These are phyloP conservation scores for Luidia sarsii DNA, from an alignment of 53 echinoderm and acorn worm genomes.

Conservation along the genomic window DNA sequence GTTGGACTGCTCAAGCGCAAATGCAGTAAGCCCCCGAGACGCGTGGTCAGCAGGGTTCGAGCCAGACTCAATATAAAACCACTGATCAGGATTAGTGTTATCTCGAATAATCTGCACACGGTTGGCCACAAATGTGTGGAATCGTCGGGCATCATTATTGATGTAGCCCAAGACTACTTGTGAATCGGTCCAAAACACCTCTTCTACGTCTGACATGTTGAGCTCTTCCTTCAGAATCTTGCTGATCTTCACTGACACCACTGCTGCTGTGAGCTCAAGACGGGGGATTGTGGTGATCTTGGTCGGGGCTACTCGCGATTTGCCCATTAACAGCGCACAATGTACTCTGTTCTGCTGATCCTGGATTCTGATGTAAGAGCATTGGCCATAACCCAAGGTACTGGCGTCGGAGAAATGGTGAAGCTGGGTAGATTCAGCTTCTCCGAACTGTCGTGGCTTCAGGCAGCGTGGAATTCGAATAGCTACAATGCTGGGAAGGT, in stretches of 20 bases:
- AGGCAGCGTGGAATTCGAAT: slow-evolving; percentile 26
- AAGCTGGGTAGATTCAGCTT: background rate
- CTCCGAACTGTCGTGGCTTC: slow-evolving; percentile 1
- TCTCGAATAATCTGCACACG: slow-evolving; percentile 52
- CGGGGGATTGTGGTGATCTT: slow-evolving; percentile 61
- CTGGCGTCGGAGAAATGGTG: slow-evolving; percentile 40
- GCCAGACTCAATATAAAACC: slow-evolving; percentile 39
- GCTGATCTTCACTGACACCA: slow-evolving; percentile 57
- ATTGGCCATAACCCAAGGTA: slow-evolving; percentile 33
- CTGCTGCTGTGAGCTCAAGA: slow-evolving; percentile 61
- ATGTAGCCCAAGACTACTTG: slow-evolving; percentile 63
- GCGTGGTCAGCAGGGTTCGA: slow-evolving; percentile 45
- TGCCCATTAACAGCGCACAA: slow-evolving; percentile 48
- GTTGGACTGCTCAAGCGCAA: slow-evolving; percentile 2
- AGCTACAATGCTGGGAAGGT: slow-evolving; percentile 22
- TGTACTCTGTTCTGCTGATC: slow-evolving; percentile 48
- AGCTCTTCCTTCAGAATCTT: slow-evolving; percentile 50
- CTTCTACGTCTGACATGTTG: slow-evolving; percentile 13
- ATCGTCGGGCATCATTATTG: slow-evolving; percentile 29
- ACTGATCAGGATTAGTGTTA: slow-evolving; percentile 16
- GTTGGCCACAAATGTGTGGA: slow-evolving; percentile 58
- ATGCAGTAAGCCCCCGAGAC: slow-evolving; percentile 25
- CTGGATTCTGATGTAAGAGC: slow-evolving; percentile 5
- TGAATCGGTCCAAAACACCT: slow-evolving; percentile 60
- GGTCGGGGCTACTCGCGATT: slow-evolving; percentile 55